phyloP scores from a whole-genome alignment of 2,888 invertebrate species.

The Microctonus hyperodae region DNA sequence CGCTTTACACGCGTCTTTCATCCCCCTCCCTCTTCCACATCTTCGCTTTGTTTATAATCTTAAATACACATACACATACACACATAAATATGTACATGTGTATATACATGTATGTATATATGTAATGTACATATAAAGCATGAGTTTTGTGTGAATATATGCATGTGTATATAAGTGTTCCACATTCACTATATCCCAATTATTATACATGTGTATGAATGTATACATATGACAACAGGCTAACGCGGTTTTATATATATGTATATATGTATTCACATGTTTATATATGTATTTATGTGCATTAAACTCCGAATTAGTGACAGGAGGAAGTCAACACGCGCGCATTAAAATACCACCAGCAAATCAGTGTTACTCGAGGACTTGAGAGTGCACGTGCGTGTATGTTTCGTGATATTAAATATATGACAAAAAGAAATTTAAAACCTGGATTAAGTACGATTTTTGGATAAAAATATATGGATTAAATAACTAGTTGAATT shows the following conservation, averaged over 20 bases:
- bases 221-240: neutral
- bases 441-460: neutral
- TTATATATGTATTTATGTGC: neutral
- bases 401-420: neutral
- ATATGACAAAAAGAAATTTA: too few relatives aligned
- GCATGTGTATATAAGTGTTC: neutral
- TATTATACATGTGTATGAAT: neutral
- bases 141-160: neutral
- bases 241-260: too few relatives aligned
- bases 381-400: conserved; percentile 29
- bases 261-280: neutral
- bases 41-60: conserved; percentile 17
- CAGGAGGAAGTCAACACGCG: conserved; percentile 23
- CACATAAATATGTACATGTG: conserved; percentile 34
- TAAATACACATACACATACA: conserved; percentile 36
- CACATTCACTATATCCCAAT: too few relatives aligned
- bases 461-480: neutral
- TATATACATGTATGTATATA: conserved; percentile 12
- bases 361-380: conserved; percentile 5
- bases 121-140: neutral
- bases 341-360: neutral
- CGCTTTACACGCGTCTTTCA: conserved; percentile 50
- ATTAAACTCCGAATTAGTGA: too few relatives aligned
- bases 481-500: neutral
- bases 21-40: conserved; percentile 40